A percentile compares a stretch with the other conserved stretches of the same genome.
Conservation (phyloP, 2,113 vertebrate genomes). For the Gymnarchus niloticus region DNA sequence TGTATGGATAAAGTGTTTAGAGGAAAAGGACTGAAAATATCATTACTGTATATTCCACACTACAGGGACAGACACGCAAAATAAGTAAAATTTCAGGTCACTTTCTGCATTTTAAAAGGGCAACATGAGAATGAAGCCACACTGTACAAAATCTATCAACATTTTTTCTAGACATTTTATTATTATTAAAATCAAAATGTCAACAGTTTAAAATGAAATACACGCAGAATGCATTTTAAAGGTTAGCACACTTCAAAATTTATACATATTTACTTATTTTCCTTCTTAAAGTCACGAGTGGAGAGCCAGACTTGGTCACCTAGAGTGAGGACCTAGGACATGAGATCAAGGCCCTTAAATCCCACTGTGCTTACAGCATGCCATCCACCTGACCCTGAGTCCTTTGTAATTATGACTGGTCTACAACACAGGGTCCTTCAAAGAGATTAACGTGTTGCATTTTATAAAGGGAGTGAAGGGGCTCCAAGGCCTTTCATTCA, state of each 20-base stretch:
- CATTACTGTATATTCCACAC: background rate
- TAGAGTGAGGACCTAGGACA: conserved; percentile 43
- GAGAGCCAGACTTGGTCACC: conserved; percentile 59
- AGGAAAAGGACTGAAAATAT: background rate
- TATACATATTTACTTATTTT: conserved; percentile 91
- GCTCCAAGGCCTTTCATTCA: conserved; percentile 21
- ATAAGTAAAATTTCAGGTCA: background rate
- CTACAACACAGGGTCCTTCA: conserved; percentile 37
- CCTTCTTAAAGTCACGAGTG: conserved; percentile 50
- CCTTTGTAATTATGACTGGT: conserved; percentile 47
- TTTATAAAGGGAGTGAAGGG: conserved; percentile 20
- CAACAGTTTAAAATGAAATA: conserved; percentile 94
- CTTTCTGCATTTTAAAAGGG: conserved; percentile 25
- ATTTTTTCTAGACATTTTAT: conserved; percentile 76
- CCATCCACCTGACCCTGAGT: conserved; percentile 33
- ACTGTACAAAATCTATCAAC: conserved; percentile 68
- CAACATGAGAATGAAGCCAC: conserved; percentile 48
- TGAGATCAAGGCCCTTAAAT: conserved; percentile 38
- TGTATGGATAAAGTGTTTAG: background rate
- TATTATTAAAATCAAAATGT: conserved; percentile 92
- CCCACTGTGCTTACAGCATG: conserved; percentile 23
- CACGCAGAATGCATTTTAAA: conserved; percentile 78
- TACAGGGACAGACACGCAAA: background rate
- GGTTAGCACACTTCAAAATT: conserved; percentile 87
- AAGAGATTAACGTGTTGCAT: conserved; percentile 18